A percentile compares a stretch with the other conserved stretches of the same genome.
These are phyloP conservation scores for Macrosiphum euphorbiae DNA, from an alignment of 2,888 invertebrate species.

Conservation along the genomic window DNA sequence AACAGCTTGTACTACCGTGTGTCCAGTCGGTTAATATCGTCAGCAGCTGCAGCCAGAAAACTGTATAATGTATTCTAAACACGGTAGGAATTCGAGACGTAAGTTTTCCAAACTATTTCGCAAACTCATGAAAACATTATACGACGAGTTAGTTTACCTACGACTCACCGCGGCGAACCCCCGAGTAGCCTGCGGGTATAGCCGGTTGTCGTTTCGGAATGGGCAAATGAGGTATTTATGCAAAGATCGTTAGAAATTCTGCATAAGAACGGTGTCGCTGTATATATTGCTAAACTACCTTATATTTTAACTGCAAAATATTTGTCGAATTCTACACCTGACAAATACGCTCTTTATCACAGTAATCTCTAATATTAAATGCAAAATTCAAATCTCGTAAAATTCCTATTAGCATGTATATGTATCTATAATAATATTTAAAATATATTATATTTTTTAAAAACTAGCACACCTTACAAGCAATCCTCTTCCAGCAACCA, in stretches of 20 bases:
- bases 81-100: neutral
- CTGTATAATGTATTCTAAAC: neutral
- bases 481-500: neutral
- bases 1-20: neutral
- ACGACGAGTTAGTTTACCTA: neutral
- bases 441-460: too few species aligned
- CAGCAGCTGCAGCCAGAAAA: neutral
- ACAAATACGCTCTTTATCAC: neutral
- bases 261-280: neutral
- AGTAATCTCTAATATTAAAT: neutral
- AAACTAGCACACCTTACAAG: neutral
- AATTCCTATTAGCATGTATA: too few species aligned
- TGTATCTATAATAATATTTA: too few species aligned
- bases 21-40: neutral
- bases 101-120: neutral
- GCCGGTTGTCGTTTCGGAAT: neutral
- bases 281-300: neutral
- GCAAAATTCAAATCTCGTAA: neutral
- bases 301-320: neutral
- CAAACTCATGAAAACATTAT: neutral
- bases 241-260: neutral
- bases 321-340: neutral
- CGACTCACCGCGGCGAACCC: neutral
- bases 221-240: neutral
- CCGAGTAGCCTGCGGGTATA: neutral